Evolutionary conservation across 1,140 invertebrate species (phyloP), one percentile per base, ranked within the genome.

Genomic region (Pemphigus obesinymphae): DNA sequence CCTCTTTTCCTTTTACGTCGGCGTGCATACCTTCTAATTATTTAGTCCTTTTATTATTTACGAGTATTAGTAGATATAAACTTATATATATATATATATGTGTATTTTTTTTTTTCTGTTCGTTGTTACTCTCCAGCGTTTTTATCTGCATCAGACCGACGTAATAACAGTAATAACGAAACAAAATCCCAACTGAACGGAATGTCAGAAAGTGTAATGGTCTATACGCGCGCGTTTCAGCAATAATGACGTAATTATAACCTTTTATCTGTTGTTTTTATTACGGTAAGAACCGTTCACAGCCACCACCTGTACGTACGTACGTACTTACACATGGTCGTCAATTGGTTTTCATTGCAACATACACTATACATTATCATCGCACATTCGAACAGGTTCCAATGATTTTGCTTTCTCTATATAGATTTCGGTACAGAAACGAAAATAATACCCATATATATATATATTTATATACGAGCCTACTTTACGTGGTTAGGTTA

Each of bases 231-330:
- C 40, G 43, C 6, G 53, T 29, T 40, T 37, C n/a, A 40, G 31
- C 73, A 58, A 78, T 58, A 78, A 58, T 23, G 40, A 78, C 73
- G 31, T 61, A 78, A 78, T 78, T 78, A 78, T 61, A 26, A 61
- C 75, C 75, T 78, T 78, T 78, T 78, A 78, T 78, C 75, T 15
- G 75, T 58, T 78, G 53, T 78, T 78, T 78, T 78, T 58, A 78
- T 61, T 76, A 76, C n/a, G 37, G n/a, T n/a, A 23, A 40, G 31
- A 23, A n/a, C 37, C n/a, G 37, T 68, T 43, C 5, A 10, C 66
- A 43, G 37, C 10, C 23, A 23, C 17, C 61, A 70, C 66, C 66
- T 70, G 37, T 70, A 43, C 4, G 20, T 45, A 45, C 37, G 10
- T 11, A 45, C 43, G 10, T 13, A 11, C 43, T 1, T 13, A 45